Evolutionary conservation across 2,888 invertebrate species (phyloP).

Genomic region (Tiliacea aurago): DNA sequence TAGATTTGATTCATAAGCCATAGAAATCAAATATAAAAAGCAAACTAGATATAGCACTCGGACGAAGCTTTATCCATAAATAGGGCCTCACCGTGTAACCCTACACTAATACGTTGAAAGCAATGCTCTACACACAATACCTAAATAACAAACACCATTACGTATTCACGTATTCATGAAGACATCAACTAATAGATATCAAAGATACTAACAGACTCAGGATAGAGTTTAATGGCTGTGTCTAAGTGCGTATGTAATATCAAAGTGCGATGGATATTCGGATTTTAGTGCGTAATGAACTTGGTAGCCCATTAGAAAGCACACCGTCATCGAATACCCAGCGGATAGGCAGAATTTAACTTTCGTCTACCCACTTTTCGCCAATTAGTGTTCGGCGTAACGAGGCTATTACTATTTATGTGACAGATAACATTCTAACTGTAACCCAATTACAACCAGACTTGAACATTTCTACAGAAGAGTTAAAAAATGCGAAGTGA

Average conservation of each 20-base stretch:
- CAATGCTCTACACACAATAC: constrained; percentile 44
- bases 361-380: constrained; percentile 45
- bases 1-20: neutral
- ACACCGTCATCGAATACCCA: constrained; percentile 46
- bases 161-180: constrained; percentile 65
- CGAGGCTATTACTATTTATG: constrained; percentile 43
- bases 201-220: constrained; percentile 54
- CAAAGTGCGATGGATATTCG: constrained; percentile 59
- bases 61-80: neutral
- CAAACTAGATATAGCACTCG: neutral
- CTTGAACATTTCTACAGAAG: constrained; percentile 1
- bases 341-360: constrained; percentile 38
- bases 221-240: constrained; percentile 55
- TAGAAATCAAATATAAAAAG: neutral
- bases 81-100: constrained; percentile 4
- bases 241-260: constrained; percentile 59
- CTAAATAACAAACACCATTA: constrained; percentile 57
- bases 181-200: constrained; percentile 66
- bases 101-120: constrained; percentile 16
- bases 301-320: constrained; percentile 48
- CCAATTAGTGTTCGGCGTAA: constrained; percentile 46
- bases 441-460: constrained; percentile 39
- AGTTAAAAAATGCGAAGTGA: constrained; percentile 16
- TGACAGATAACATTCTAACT: constrained; percentile 26
- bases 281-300: constrained; percentile 57